phyloP scores from a whole-genome alignment of 1,140 invertebrate species.

The roundworm (Caenorhabditis elegans) region DNA sequence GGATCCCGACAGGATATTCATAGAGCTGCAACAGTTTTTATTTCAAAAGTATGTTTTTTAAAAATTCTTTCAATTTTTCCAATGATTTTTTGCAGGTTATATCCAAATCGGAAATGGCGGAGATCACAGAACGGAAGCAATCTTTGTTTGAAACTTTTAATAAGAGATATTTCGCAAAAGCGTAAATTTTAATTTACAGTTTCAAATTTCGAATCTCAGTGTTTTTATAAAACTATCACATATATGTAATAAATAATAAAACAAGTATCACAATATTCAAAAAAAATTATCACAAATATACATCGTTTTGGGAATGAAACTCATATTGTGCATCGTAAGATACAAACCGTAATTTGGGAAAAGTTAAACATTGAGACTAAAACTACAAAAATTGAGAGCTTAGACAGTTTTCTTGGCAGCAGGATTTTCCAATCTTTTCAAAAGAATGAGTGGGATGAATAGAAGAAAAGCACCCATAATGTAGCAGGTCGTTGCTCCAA shows the following conservation, averaged over 20 bases:
- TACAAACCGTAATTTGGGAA: background rate
- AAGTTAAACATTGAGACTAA: background rate
- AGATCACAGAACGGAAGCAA: background rate
- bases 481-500: conserved; percentile 53
- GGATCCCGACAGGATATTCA: conserved; percentile 10
- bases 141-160: conserved; percentile 13
- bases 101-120: conserved; percentile 11
- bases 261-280: too few relatives aligned
- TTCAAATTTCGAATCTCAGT: too few relatives aligned
- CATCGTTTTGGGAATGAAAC: conserved; percentile 2
- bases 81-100: conserved; percentile 36
- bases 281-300: background rate
- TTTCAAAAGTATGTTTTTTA: background rate
- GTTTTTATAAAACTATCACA: background rate
- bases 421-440: conserved; percentile 20
- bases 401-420: conserved; percentile 7
- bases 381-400: background rate
- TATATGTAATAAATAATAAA: background rate
- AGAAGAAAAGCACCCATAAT: conserved; percentile 51
- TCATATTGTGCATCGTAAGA: background rate
- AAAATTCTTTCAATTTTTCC: background rate
- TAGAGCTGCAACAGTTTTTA: conserved; percentile 25
- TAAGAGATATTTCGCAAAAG: background rate
- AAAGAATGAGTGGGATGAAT: conserved; percentile 45
- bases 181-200: too few relatives aligned